Conservation (phyloP, 1,140 invertebrate species). For the Drosophila trapezifrons region DNA sequence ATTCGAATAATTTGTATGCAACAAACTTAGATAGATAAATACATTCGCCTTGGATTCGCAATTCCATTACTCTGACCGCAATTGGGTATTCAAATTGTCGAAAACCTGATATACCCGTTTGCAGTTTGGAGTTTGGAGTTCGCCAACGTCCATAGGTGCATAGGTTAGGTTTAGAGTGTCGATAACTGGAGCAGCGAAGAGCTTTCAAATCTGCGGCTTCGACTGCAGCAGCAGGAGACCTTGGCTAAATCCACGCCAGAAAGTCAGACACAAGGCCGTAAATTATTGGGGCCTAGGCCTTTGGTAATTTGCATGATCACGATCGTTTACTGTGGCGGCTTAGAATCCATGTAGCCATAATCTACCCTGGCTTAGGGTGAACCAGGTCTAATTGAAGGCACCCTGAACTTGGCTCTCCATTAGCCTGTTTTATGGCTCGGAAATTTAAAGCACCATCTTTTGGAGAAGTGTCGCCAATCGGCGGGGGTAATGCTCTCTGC, state of each 20-base stretch:
- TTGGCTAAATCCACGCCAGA: slow-evolving; percentile 37
- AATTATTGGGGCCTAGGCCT: slow-evolving; percentile 41
- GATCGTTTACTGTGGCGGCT: slow-evolving; percentile 2
- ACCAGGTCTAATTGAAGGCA: slow-evolving; percentile 3
- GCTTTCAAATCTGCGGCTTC: slow-evolving; percentile 45
- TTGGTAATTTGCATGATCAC: slow-evolving; percentile 30
- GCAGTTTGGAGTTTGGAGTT: slow-evolving; percentile 13
- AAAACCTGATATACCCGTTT: slow-evolving; percentile 50
- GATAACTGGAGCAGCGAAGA: slow-evolving; percentile 66
- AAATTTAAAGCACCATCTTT: slow-evolving; percentile 15
- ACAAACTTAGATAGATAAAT: slow-evolving; percentile 9
- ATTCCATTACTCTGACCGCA: slow-evolving; percentile 31
- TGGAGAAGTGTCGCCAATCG: slow-evolving; percentile 41
- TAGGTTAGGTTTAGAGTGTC: slow-evolving; percentile 58
- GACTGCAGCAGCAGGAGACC: slow-evolving; percentile 52
- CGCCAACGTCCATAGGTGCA: slow-evolving; percentile 39
- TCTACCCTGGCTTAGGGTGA: too few relatives aligned
- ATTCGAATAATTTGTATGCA: slow-evolving; percentile 2
- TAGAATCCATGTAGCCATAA: slow-evolving; percentile 25
- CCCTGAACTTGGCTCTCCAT: slow-evolving; percentile 68
- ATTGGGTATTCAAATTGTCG: slow-evolving; percentile 17
- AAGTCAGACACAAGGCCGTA: slow-evolving; percentile 27
- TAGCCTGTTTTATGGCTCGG: slow-evolving; percentile 56
- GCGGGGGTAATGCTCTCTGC: slow-evolving; percentile 32
- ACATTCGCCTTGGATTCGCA: slow-evolving; percentile 26